Conservation (phyloP, 2,113 vertebrate genomes). For the Lipophrys pholis region DNA sequence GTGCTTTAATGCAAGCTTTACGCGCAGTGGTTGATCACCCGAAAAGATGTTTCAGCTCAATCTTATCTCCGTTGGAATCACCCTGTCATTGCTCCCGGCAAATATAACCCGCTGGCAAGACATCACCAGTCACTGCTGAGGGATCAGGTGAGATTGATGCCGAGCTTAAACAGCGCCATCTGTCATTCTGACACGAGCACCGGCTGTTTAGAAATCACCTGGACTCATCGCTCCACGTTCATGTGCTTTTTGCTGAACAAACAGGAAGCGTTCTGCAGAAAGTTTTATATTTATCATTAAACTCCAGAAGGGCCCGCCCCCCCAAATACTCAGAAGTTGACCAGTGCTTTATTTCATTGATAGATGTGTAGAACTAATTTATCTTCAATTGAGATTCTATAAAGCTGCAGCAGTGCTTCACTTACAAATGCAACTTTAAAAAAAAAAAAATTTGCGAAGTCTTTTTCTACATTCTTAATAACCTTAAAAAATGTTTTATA, state of each 20-base stretch:
- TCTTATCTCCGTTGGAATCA: constrained; percentile 4
- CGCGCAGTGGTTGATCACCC: background rate
- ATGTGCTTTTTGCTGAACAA: constrained; percentile 22
- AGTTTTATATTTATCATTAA: background rate
- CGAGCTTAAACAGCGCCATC: constrained; percentile 35
- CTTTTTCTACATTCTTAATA: too few relatives aligned
- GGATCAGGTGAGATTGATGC: constrained; percentile 58
- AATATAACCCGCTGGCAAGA: constrained; percentile 29
- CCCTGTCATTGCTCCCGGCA: constrained; percentile 26
- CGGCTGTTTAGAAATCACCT: constrained; percentile 43
- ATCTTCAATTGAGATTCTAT: too few relatives aligned
- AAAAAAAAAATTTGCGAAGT: too few relatives aligned
- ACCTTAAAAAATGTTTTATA: too few relatives aligned
- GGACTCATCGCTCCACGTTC: constrained; percentile 9
- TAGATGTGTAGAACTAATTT: too few relatives aligned
- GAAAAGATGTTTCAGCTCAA: constrained; percentile 18
- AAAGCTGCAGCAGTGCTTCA: too few relatives aligned
- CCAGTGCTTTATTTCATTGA: too few relatives aligned
- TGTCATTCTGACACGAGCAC: constrained; percentile 61
- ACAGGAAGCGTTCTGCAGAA: background rate
- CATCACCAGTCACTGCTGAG: constrained; percentile 29
- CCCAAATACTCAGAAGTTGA: too few relatives aligned
- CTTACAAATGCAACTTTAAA: too few relatives aligned
- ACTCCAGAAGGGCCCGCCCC: background rate
- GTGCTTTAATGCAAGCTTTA: constrained; percentile 6